phyloP scores from a whole-genome alignment of 2,113 vertebrate species.

The Myodes glareolus region DNA sequence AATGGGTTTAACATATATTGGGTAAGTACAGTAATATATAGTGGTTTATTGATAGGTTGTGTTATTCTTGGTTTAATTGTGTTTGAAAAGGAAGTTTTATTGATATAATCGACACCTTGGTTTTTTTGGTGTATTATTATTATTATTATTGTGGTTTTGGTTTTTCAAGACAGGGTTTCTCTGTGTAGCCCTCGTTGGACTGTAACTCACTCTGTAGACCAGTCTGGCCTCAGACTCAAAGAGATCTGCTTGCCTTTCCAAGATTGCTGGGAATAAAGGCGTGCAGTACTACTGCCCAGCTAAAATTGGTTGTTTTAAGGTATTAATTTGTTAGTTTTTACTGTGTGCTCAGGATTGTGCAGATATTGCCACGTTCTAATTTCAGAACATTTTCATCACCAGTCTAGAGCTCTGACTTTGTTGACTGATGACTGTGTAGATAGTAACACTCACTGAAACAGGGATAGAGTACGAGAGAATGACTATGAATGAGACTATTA shows the following conservation, averaged over 20 bases:
- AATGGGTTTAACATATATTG: not conserved
- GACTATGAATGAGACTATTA: not conserved
- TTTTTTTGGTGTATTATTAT: not conserved
- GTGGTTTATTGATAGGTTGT: conserved; percentile 9
- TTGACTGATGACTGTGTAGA: not conserved
- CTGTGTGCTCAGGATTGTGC: not conserved
- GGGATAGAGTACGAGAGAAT: not conserved
- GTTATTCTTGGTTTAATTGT: not conserved
- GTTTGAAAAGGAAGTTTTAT: not conserved
- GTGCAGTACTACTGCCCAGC: not conserved
- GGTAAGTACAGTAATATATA: not conserved
- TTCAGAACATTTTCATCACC: not conserved
- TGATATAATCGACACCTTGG: too few species aligned
- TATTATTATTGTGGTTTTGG: not conserved
- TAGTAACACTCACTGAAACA: conserved; percentile 23
- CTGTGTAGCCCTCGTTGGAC: not conserved
- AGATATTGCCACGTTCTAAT: not conserved
- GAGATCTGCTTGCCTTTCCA: not conserved
- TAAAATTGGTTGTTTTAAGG: not conserved
- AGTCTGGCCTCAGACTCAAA: not conserved
- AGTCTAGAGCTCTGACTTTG: not conserved
- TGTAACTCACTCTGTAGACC: not conserved
- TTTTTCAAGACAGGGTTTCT: not conserved
- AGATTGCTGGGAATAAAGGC: not conserved
- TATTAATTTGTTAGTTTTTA: conserved; percentile 45